These are phyloP conservation scores for Tachina fera DNA, from an alignment of 2,888 invertebrate genomes.

Conservation along the genomic window DNA sequence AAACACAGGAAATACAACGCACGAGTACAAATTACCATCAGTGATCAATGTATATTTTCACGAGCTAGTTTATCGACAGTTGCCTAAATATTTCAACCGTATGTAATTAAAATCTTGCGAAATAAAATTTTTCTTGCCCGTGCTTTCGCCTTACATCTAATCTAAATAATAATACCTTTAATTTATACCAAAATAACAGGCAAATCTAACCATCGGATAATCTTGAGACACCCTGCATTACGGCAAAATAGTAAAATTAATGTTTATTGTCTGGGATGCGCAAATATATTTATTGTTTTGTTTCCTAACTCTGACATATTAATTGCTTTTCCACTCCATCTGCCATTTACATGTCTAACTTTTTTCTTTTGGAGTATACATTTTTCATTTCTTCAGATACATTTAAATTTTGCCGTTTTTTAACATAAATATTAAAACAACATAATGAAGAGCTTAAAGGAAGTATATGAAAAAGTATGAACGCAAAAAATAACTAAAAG, in stretches of 20 bases:
- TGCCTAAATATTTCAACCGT: too few relatives aligned
- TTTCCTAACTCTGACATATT: constrained; percentile 31
- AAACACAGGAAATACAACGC: too few relatives aligned
- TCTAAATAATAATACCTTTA: too few relatives aligned
- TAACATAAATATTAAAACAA: constrained; percentile 41
- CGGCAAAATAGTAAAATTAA: background rate
- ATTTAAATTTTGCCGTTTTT: constrained; percentile 46
- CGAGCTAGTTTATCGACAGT: too few relatives aligned
- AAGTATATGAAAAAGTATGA: constrained; percentile 32
- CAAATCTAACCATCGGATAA: too few relatives aligned
- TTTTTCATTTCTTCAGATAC: constrained; percentile 40
- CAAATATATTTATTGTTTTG: background rate
- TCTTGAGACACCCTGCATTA: too few relatives aligned
- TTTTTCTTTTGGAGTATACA: constrained; percentile 11
- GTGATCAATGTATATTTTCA: too few relatives aligned
- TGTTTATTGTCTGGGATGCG: background rate
- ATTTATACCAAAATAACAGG: too few relatives aligned
- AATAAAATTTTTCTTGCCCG: too few relatives aligned
- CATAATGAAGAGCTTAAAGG: constrained; percentile 49
- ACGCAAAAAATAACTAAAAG: constrained; percentile 33
- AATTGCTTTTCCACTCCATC: constrained; percentile 45
- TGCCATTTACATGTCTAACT: constrained; percentile 17
- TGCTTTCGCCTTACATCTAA: too few relatives aligned
- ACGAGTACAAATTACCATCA: too few relatives aligned
- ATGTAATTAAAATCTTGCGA: too few relatives aligned